Evolutionary conservation across 2,888 invertebrate genomes (phyloP).

Genomic region (Netelia virgata): DNA sequence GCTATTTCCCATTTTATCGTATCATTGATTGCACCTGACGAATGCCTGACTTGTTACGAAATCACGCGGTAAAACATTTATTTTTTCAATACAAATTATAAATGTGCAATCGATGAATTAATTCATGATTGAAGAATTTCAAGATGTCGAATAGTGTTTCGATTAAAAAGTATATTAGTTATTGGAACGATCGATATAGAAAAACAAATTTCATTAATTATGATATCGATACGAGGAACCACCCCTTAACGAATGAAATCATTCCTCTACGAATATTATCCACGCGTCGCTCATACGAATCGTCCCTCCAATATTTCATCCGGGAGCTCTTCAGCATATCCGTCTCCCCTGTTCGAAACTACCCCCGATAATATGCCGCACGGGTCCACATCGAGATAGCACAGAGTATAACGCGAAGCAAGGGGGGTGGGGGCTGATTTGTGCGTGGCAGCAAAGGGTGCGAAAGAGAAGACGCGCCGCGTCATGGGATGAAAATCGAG

Average conservation of each 20-base stretch:
- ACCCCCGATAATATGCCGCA: background rate
- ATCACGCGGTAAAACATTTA: too few relatives aligned
- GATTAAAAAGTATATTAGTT: too few relatives aligned
- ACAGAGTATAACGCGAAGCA: constrained; percentile 12
- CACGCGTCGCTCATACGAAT: background rate
- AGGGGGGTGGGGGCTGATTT: constrained; percentile 68
- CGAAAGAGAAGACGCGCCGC: constrained; percentile 60
- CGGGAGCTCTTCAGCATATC: background rate
- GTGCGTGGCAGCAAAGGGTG: constrained; percentile 67
- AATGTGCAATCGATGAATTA: too few relatives aligned
- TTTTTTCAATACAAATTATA: too few relatives aligned
- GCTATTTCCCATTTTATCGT: background rate
- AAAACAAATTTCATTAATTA: too few relatives aligned
- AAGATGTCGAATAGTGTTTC: too few relatives aligned
- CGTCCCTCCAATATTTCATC: background rate
- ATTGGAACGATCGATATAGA: too few relatives aligned
- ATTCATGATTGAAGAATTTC: too few relatives aligned
- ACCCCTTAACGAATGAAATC: background rate
- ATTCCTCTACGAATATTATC: background rate
- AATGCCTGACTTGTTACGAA: background rate
- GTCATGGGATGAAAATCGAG: constrained; percentile 60
- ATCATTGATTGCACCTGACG: background rate
- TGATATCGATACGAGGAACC: too few relatives aligned
- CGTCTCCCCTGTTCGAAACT: background rate
- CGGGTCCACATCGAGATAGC: background rate